Percentiles rank a stretch among this genome's conserved stretches.
Conservation (phyloP, 2,888 invertebrate species). For the Eristalis arbustorum region DNA sequence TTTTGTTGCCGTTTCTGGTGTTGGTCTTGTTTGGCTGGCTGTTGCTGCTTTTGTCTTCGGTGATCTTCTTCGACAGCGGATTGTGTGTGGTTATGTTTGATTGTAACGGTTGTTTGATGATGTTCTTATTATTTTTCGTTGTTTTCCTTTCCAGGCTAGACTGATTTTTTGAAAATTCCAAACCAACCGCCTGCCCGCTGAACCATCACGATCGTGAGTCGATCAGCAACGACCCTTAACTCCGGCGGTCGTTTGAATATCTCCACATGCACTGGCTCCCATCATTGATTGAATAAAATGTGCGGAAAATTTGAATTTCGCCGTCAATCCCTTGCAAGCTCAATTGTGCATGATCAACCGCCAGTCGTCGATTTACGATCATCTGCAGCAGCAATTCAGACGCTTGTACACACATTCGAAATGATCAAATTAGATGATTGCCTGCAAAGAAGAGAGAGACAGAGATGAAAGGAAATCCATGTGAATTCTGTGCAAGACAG, state of each 20-base stretch:
- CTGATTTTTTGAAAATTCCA: neutral
- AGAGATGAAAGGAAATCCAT: constrained; percentile 54
- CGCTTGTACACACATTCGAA: neutral
- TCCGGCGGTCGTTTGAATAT: no score
- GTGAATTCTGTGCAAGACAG: constrained; percentile 15
- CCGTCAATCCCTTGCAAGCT: neutral
- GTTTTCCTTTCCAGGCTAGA: neutral
- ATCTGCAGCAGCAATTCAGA: no score
- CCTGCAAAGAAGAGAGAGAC: constrained; percentile 40
- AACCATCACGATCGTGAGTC: neutral
- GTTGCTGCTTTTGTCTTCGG: neutral
- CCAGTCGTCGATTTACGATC: neutral
- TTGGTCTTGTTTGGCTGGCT: constrained; percentile 1
- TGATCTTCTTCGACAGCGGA: constrained; percentile 37
- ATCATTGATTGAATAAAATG: constrained; percentile 20
- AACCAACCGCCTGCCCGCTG: neutral
- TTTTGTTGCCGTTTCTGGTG: neutral
- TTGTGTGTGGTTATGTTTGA: constrained; percentile 17
- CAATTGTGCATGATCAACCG: constrained; percentile 28
- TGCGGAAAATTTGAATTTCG: constrained; percentile 32
- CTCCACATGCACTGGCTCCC: neutral
- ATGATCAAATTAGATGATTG: neutral
- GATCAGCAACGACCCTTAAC: constrained; percentile 37
- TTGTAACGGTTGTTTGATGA: constrained; percentile 64
- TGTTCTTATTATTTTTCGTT: constrained; percentile 30